A percentile compares a stretch with the other conserved stretches of the same genome.
phyloP scores from a whole-genome alignment of 1,140 invertebrate genomes.

The Metaphire vulgaris region DNA sequence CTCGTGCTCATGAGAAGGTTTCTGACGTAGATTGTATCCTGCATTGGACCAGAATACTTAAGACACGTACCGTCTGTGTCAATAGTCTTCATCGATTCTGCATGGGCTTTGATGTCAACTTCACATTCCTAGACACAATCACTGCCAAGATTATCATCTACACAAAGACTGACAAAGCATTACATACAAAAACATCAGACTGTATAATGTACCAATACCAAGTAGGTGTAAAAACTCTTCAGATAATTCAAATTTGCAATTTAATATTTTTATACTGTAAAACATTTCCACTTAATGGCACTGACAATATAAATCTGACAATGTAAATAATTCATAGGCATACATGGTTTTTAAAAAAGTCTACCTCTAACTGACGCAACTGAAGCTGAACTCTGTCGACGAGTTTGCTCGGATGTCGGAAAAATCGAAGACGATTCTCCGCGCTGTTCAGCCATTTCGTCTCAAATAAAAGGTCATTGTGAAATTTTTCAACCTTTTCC shows the following conservation, averaged over 20 bases:
- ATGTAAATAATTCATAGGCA: too few relatives aligned
- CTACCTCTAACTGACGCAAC: constrained; percentile 88
- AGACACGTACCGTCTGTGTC: constrained; percentile 96
- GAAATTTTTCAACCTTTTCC: constrained; percentile 93
- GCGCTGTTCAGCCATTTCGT: constrained; percentile 92
- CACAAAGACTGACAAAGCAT: too few relatives aligned
- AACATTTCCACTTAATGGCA: too few relatives aligned
- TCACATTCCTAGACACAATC: constrained; percentile 72
- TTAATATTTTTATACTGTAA: too few relatives aligned
- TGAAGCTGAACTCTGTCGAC: constrained; percentile 81
- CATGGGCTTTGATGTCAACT: constrained; percentile 82
- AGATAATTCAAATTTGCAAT: too few relatives aligned
- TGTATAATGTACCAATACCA: too few relatives aligned
- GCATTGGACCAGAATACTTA: constrained; percentile 97
- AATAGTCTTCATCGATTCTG: constrained; percentile 87
- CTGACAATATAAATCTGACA: too few relatives aligned
- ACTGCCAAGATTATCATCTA: too few relatives aligned
- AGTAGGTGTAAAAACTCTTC: too few relatives aligned
- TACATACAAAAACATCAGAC: too few relatives aligned
- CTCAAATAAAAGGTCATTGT: constrained; percentile 79
- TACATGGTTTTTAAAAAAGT: too few relatives aligned
- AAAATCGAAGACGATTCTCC: constrained; percentile 75
- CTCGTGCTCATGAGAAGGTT: constrained; percentile 93
- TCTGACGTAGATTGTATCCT: constrained; percentile 97
- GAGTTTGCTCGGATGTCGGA: constrained; percentile 82